These are phyloP conservation scores for Piprites chloris DNA, from an alignment of 2,113 vertebrate genomes.

Conservation along the genomic window DNA sequence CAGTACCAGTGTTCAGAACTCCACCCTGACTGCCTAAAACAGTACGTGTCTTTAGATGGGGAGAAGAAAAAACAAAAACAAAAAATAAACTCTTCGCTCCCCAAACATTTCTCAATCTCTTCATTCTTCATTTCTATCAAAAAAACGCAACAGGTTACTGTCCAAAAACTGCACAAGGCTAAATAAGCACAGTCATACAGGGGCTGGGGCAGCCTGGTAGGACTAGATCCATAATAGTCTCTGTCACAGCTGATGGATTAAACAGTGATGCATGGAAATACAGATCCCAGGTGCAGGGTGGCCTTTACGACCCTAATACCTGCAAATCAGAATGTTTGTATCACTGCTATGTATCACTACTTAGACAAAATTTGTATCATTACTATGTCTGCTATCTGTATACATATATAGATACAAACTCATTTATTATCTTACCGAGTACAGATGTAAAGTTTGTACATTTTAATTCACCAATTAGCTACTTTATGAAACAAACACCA, in stretches of 20 bases:
- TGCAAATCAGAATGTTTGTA: background rate
- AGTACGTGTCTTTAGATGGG: background rate
- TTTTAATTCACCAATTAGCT: background rate
- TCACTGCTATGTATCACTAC: too few relatives aligned
- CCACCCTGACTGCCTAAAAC: background rate
- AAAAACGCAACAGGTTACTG: background rate
- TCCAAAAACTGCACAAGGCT: background rate
- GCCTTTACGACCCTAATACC: background rate
- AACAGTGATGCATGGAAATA: accelerated
- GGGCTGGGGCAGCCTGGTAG: background rate
- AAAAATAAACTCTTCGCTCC: background rate
- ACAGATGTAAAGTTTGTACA: background rate
- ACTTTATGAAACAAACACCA: background rate
- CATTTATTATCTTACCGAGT: background rate
- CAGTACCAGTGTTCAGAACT: background rate
- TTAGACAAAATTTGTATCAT: too few relatives aligned
- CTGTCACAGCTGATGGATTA: background rate
- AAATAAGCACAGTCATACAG: background rate
- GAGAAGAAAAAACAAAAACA: accelerated
- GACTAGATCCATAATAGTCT: background rate
- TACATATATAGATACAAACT: too few relatives aligned
- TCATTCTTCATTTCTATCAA: too few relatives aligned
- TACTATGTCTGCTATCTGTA: too few relatives aligned
- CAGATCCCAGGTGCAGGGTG: background rate
- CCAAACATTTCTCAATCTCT: background rate